Base-by-base conservation (phyloP, 2,888 invertebrate genomes). In the Campoplex capitator region DNA sequence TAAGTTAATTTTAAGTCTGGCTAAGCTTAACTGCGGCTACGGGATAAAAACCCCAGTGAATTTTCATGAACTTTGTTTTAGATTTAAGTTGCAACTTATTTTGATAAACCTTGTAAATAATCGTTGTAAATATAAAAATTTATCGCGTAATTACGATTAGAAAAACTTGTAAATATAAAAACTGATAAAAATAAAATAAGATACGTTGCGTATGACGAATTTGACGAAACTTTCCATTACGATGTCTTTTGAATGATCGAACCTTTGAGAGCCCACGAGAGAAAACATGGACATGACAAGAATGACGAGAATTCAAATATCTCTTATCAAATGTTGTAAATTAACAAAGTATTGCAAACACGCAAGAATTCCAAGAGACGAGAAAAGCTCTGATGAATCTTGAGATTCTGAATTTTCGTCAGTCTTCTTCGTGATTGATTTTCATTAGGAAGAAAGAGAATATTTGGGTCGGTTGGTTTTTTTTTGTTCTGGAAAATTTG, bases 41-140 rank as follows among this genome's bases (percentile, higher is more conserved):
- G 89, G 89, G 88, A 89, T 78, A 82, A 82, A 78, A 42, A 84
- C 65, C 85, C 88, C 89, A 89, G 89, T 90, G 89, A 90, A 86
- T 82, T 82, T 32, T 65, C 58, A 11, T 32, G 6, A 32, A 62
- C 32, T 62, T 32, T 3, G 62, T 16, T 62, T 6, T 32, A 3
- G 11, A 23, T 13, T 16, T 16, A 58, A 58, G 13, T 32, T 32
- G 13, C 32, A 32, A 32, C 32, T 62, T 74, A 56, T 68, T 78
- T 56, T 9, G 65, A 54, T 32, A 70, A 71, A 18, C 3, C 32
- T 35, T 88, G 86, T 83, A 86, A 23, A 87, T 89, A 86, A 76
- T 77, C 74, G 16, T 62, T 88, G 88, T 88, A 84, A 82, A 88
- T 84, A 86, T 1, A n/a, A 54, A 54, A 23, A 67, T 18, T 38